phyloP scores from a whole-genome alignment of 1,140 invertebrate genomes.

The Drosophila sulfurigaster region DNA sequence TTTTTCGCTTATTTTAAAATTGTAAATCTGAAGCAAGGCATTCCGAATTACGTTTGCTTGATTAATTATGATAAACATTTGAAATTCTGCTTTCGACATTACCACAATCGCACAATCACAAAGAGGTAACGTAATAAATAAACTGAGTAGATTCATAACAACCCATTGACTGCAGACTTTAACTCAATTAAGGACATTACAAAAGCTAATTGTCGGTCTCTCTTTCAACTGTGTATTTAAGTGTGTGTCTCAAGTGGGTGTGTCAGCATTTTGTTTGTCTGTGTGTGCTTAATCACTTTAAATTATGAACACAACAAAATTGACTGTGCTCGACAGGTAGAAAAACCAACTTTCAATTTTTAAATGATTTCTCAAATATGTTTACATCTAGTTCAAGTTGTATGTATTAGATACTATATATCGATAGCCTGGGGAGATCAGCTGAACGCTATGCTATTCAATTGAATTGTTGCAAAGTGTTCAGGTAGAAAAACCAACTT shows the following conservation, averaged over 20 bases:
- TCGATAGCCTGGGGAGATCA: neutral
- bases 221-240: neutral
- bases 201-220: constrained; percentile 34
- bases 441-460: constrained; percentile 31
- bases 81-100: constrained; percentile 41
- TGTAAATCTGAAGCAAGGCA: neutral
- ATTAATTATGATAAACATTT: constrained; percentile 45
- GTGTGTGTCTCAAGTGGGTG: constrained; percentile 2
- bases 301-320: constrained; percentile 21
- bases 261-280: constrained; percentile 3
- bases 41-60: constrained; percentile 36
- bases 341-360: neutral
- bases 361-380: neutral
- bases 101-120: constrained; percentile 25
- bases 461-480: constrained; percentile 74
- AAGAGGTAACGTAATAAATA: constrained; percentile 34
- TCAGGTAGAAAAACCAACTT: constrained; percentile 14
- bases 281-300: constrained; percentile 31
- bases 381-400: neutral
- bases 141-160: constrained; percentile 26
- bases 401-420: neutral
- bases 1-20: too few species aligned
- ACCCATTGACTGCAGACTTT: constrained; percentile 47
- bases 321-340: constrained; percentile 30
- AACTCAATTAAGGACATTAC: constrained; percentile 40